phyloP scores from a whole-genome alignment of 2,797 vertebrate species.

The Varecia variegata region DNA sequence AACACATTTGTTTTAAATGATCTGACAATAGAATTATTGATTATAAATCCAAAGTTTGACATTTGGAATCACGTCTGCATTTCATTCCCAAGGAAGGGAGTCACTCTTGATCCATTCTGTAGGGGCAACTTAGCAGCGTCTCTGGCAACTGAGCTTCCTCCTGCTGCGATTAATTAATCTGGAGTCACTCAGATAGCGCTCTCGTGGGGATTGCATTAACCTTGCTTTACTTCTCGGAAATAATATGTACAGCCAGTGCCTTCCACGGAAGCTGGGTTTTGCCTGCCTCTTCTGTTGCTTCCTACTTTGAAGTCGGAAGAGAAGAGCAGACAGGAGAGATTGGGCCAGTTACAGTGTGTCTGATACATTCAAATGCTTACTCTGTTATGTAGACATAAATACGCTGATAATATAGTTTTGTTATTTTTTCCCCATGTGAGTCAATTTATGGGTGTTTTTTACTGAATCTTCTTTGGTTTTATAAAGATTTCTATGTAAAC shows the following conservation, averaged over 20 bases:
- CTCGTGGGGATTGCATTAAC: conserved; percentile 26
- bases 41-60: conserved; percentile 73
- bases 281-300: background rate
- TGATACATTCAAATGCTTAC: background rate
- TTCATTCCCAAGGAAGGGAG: conserved; percentile 68
- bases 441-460: conserved; percentile 5
- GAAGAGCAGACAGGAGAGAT: background rate
- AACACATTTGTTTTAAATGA: conserved; percentile 72
- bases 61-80: conserved; percentile 66
- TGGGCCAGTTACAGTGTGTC: background rate
- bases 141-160: conserved; percentile 70
- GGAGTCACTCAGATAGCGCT: conserved; percentile 64
- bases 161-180: conserved; percentile 79
- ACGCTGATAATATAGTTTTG: background rate
- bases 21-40: conserved; percentile 77
- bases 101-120: conserved; percentile 57
- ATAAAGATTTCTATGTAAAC: conserved; percentile 41
- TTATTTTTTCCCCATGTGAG: background rate
- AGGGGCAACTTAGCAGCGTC: conserved; percentile 62
- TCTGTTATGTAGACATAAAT: conserved; percentile 4
- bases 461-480: conserved; percentile 23
- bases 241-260: background rate
- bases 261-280: background rate
- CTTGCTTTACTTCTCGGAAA: background rate
- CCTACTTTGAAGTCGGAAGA: background rate